Evolutionary conservation across 2,888 invertebrate species (phyloP), one percentile per base, ranked within the genome.

Genomic region (Sympetrum striolatum): DNA sequence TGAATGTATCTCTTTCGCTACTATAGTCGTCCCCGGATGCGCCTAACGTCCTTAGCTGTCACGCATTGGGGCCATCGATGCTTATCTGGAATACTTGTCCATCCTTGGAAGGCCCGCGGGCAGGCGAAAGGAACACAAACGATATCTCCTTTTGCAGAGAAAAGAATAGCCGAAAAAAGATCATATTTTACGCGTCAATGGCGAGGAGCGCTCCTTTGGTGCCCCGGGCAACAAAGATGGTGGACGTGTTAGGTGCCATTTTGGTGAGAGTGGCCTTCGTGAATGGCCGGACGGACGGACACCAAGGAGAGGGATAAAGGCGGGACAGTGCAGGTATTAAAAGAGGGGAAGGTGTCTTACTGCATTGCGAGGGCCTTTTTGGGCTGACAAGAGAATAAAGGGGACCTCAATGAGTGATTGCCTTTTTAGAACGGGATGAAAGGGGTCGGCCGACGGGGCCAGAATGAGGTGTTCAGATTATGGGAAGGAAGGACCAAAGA

Each of bases 391-490:
- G 22, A 37, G 86, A 4, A 86, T 37, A 60, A 86, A 86, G 14
- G 86, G 31, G 31, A 18, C 31, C 48, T 82, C 58, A 82, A 82
- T 82, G 82, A 82, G 82, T 82, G 82, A 82, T 82, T 82, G 82
- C 58, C 82, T 60, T 60, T 60, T 60, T 35, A 35, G 58, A 22
- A 35, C 5, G 35, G 35, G n/a, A n/a, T 5, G 4, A 58, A 58
- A 25, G 53, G 58, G 64, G 60, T 35, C 31, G 82, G 18, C 12
- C 37, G 37, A n/a, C 48, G 6, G 81, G 6, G 58, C 53, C 53
- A 60, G 82, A 82, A 82, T 82, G 82, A 82, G 82, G 82, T 86
- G 60, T 37, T 86, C 86, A 60, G 86, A 86, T 86, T 86, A 86
- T 86, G 60, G 82, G 58, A 37, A 82, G 15, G 58, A 82, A 15